Evolutionary conservation across 1,140 invertebrate genomes (phyloP).

Genomic region (Hycleus phaleratus): DNA sequence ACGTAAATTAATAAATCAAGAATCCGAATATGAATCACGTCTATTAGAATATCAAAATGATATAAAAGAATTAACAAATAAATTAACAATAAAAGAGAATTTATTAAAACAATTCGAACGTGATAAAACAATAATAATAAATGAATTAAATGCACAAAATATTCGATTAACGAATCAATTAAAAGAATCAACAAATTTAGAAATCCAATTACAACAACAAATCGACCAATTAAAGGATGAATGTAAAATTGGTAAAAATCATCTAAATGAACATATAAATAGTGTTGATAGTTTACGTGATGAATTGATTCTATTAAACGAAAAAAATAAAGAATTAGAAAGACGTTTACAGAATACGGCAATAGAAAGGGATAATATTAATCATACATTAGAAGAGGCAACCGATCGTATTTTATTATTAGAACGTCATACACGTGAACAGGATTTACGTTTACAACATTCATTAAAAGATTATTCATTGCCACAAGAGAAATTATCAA

Average conservation of each 20-base stretch:
- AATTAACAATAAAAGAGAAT: constrained; percentile 56
- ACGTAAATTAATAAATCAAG: constrained; percentile 71
- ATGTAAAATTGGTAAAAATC: constrained; percentile 64
- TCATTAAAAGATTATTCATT: constrained; percentile 52
- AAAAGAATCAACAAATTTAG: constrained; percentile 54
- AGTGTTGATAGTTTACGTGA: constrained; percentile 81
- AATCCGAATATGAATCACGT: constrained; percentile 84
- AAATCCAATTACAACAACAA: constrained; percentile 71
- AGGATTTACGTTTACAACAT: constrained; percentile 54
- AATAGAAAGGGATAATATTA: constrained; percentile 70
- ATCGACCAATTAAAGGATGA: constrained; percentile 76
- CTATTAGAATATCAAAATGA: constrained; percentile 82
- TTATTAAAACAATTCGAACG: constrained; percentile 64
- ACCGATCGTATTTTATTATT: constrained; percentile 78
- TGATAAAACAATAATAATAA: constrained; percentile 63
- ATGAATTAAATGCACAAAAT: constrained; percentile 85
- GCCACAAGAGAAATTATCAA: constrained; percentile 54
- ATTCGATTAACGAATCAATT: constrained; percentile 79
- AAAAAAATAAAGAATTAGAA: constrained; percentile 80
- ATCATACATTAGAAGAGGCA: constrained; percentile 76
- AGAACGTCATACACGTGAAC: constrained; percentile 77
- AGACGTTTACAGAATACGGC: constrained; percentile 62
- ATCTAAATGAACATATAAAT: constrained; percentile 70
- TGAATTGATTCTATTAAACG: constrained; percentile 75
- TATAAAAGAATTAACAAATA: constrained; percentile 64